These are phyloP conservation scores for Spisula solida DNA, from an alignment of 2,888 invertebrate species.

Conservation along the genomic window DNA sequence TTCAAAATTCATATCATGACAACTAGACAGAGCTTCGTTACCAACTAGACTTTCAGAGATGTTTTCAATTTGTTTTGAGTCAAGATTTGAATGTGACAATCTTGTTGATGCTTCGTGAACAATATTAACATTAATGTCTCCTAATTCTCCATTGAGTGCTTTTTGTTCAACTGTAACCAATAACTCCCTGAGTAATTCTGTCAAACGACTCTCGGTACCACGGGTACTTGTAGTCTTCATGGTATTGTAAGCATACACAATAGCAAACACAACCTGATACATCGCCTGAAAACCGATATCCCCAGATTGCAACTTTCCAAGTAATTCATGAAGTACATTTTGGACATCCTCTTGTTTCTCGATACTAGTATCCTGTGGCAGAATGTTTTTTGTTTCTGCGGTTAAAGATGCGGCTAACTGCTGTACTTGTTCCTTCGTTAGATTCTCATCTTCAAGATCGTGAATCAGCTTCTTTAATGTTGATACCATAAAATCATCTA, in stretches of 20 bases:
- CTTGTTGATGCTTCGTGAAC: conserved; percentile 57
- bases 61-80: conserved; percentile 54
- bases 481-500: conserved; percentile 75
- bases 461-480: conserved; percentile 70
- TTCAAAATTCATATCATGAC: conserved; percentile 19
- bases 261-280: conserved; percentile 68
- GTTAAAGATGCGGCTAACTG: conserved; percentile 66
- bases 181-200: conserved; percentile 55
- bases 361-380: conserved; percentile 5
- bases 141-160: conserved; percentile 24
- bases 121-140: conserved; percentile 40
- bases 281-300: conserved; percentile 55
- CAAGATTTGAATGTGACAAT: conserved; percentile 47
- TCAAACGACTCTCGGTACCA: conserved; percentile 46
- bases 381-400: conserved; percentile 55
- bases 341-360: conserved; percentile 52
- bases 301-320: conserved; percentile 54
- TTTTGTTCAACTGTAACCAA: conserved; percentile 55
- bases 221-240: conserved; percentile 51
- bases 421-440: conserved; percentile 69
- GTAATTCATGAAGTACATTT: conserved; percentile 49
- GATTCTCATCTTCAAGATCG: conserved; percentile 69
- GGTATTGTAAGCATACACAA: conserved; percentile 67
- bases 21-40: conserved; percentile 32
- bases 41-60: conserved; percentile 51